phyloP scores from a whole-genome alignment of 92 coral and sea anemone genomes.

The Umimayanthus kanabou region DNA sequence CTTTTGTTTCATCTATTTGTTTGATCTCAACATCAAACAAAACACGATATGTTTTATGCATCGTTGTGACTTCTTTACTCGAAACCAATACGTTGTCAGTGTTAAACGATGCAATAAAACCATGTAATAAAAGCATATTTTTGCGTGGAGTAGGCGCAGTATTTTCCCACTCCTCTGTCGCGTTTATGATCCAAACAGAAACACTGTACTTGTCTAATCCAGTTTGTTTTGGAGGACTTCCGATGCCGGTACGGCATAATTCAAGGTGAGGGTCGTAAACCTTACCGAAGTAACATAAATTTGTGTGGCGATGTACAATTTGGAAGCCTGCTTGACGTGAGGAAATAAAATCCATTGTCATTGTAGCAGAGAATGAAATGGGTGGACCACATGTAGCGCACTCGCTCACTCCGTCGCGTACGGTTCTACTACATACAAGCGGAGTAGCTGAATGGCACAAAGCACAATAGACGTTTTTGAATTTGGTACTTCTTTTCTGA shows the following conservation, averaged over 20 bases:
- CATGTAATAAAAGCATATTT: background rate
- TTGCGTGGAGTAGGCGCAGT: background rate
- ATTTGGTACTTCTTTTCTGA: background rate
- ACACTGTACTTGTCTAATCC: background rate
- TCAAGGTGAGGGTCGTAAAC: background rate
- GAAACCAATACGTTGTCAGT: background rate
- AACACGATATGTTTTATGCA: background rate
- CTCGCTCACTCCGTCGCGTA: no score
- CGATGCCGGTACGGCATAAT: background rate
- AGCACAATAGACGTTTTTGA: slow-evolving; percentile 1
- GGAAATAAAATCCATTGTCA: background rate
- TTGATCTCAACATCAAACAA: background rate
- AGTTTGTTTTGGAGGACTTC: background rate
- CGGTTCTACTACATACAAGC: background rate
- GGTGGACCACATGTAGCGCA: background rate
- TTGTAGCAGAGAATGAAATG: background rate
- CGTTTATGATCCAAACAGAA: background rate
- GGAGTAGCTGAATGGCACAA: background rate
- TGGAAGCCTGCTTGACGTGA: background rate
- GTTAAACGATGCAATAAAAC: background rate
- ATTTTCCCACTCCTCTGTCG: background rate
- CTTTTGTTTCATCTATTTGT: background rate
- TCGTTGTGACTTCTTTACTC: background rate
- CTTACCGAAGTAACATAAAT: background rate
- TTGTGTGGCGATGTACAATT: background rate